Conservation (phyloP, 2,113 vertebrate genomes). For the Lophotis ruficrista region DNA sequence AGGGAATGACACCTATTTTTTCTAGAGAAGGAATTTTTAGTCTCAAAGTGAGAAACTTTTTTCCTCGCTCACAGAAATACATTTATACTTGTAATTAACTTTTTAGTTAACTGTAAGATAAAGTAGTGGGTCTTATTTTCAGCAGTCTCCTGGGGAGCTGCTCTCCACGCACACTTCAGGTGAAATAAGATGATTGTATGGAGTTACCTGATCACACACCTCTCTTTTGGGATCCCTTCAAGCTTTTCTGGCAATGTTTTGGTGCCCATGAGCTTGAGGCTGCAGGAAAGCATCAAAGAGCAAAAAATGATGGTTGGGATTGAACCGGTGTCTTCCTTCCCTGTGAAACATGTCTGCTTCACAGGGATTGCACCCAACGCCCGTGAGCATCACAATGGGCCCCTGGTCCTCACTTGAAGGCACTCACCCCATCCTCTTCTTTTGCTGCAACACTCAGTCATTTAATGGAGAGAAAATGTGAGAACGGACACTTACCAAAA, state of each 20-base stretch:
- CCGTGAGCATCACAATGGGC: accelerated
- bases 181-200: neutral
- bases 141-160: neutral
- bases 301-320: neutral
- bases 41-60: neutral
- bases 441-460: neutral
- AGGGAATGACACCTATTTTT: neutral
- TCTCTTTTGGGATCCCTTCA: neutral
- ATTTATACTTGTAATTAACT: neutral
- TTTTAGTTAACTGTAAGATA: neutral
- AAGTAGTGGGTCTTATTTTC: neutral
- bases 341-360: neutral
- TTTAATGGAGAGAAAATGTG: neutral
- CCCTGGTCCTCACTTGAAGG: neutral
- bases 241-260: neutral
- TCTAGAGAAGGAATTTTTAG: neutral
- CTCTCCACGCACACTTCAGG: neutral
- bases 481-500: neutral
- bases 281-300: neutral
- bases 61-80: neutral
- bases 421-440: neutral
- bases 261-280: neutral
- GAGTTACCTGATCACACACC: neutral
- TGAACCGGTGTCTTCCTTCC: neutral
- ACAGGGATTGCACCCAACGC: neutral